A percentile compares a stretch with the other conserved stretches of the same genome.
phyloP scores from a whole-genome alignment of 2,888 invertebrate species.

The Holacanthella duospinosa region DNA sequence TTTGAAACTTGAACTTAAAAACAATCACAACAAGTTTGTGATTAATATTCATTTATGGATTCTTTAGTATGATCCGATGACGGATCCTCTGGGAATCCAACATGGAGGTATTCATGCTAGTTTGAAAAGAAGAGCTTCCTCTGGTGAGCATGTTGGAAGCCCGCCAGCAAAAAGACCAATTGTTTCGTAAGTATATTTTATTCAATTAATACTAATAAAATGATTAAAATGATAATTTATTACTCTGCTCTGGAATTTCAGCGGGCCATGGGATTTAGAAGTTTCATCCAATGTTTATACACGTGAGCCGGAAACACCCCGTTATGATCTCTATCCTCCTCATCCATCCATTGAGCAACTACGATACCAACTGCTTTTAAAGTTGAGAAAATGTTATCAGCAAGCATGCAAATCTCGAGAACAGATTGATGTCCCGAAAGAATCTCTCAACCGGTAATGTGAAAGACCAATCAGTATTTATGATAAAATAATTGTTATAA shows the following conservation, averaged over 20 bases:
- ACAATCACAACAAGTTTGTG: too few relatives aligned
- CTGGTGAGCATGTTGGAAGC: slow-evolving; percentile 60
- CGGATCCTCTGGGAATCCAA: slow-evolving; percentile 75
- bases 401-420: slow-evolving; percentile 87
- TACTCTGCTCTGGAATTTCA: too few relatives aligned
- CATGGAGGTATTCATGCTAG: slow-evolving; percentile 46
- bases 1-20: too few relatives aligned
- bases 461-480: neutral
- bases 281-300: slow-evolving; percentile 83
- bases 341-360: slow-evolving; percentile 89
- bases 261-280: slow-evolving; percentile 90
- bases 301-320: slow-evolving; percentile 71
- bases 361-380: slow-evolving; percentile 67
- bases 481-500: neutral
- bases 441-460: slow-evolving; percentile 67
- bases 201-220: slow-evolving; percentile 1
- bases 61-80: slow-evolving; percentile 70
- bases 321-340: slow-evolving; percentile 83
- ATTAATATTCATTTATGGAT: neutral
- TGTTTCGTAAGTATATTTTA: slow-evolving; percentile 46
- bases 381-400: slow-evolving; percentile 81
- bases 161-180: slow-evolving; percentile 77
- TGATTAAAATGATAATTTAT: slow-evolving; percentile 11
- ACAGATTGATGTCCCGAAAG: slow-evolving; percentile 84
- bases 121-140: slow-evolving; percentile 40